A percentile compares a stretch with the other conserved stretches of the same genome.
Evolutionary conservation across 2,113 vertebrate genomes (phyloP).

Genomic region (Scomber scombrus): DNA sequence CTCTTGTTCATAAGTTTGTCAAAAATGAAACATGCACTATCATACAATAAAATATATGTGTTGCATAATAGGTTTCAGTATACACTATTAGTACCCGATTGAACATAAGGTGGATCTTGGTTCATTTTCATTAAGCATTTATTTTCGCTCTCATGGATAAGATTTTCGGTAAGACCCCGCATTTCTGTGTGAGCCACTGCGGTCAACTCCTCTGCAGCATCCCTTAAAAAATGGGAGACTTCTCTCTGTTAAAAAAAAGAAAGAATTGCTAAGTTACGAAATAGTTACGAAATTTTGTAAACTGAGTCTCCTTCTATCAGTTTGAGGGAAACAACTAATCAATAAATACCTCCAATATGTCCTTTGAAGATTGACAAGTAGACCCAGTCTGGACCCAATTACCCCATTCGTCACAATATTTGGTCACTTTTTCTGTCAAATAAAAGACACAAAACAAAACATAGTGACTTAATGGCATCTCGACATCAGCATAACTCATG

Average conservation of each 20-base stretch:
- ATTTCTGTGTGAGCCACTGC: neutral
- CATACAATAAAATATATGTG: neutral
- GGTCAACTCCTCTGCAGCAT: conserved; percentile 17
- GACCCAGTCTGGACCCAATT: conserved; percentile 91
- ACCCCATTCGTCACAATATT: conserved; percentile 92
- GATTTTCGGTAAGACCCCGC: neutral
- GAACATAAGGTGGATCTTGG: conserved; percentile 41
- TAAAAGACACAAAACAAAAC: conserved; percentile 40
- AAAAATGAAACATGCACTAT: neutral
- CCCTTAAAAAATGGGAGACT: conserved; percentile 22
- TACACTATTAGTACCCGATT: conserved; percentile 49
- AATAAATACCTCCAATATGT: conserved; percentile 87
- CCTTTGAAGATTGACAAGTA: conserved; percentile 89
- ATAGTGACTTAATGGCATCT: neutral
- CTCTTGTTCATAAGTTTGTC: neutral
- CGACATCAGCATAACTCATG: conserved; percentile 24
- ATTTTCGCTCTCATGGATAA: conserved; percentile 49
- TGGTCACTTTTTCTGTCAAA: conserved; percentile 89
- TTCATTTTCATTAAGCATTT: conserved; percentile 68
- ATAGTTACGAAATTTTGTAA: neutral
- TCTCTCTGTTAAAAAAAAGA: conserved; percentile 26
- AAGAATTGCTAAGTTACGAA: too few species aligned
- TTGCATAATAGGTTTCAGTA: neutral
- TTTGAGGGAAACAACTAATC: conserved; percentile 7
- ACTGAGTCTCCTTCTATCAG: neutral